A percentile compares a stretch with the other conserved stretches of the same genome.
Evolutionary conservation across 2,113 vertebrate genomes (phyloP).

Genomic region (Heterotis niloticus): DNA sequence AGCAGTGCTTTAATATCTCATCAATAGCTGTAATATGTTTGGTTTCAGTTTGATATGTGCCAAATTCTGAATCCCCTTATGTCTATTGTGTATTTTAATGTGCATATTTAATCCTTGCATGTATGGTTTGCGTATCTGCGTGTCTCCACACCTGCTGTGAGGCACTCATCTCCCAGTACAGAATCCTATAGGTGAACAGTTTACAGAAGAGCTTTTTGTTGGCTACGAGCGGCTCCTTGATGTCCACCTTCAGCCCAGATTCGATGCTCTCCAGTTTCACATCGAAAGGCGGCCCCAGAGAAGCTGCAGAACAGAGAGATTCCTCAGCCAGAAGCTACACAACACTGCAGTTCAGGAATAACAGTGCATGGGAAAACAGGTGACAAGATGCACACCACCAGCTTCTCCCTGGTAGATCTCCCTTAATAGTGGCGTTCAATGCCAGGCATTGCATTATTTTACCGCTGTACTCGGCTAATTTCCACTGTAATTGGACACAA

Average conservation of each 20-base stretch:
- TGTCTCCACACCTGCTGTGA: constrained; percentile 28
- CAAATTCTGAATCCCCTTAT: too few species aligned
- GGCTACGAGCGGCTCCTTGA: constrained; percentile 24
- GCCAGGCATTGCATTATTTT: too few species aligned
- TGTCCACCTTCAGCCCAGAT: constrained; percentile 22
- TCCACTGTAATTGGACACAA: too few species aligned
- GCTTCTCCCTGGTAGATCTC: too few species aligned
- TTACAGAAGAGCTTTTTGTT: neutral
- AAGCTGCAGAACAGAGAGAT: constrained; percentile 23
- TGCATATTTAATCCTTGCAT: neutral
- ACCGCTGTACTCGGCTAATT: too few species aligned
- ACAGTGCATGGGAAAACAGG: neutral
- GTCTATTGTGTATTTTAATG: neutral
- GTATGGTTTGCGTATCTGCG: neutral
- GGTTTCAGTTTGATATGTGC: too few species aligned
- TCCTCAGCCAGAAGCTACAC: neutral
- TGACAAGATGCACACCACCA: neutral
- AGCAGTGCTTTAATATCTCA: too few species aligned
- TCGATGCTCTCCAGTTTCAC: constrained; percentile 15
- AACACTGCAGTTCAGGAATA: neutral
- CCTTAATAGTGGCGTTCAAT: neutral
- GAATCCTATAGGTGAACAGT: constrained; percentile 12
- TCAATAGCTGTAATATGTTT: too few species aligned
- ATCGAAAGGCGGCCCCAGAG: constrained; percentile 17
- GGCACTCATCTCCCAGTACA: constrained; percentile 32